Conservation (phyloP, 2,797 vertebrate species). For the Rhynchonycteris naso region DNA sequence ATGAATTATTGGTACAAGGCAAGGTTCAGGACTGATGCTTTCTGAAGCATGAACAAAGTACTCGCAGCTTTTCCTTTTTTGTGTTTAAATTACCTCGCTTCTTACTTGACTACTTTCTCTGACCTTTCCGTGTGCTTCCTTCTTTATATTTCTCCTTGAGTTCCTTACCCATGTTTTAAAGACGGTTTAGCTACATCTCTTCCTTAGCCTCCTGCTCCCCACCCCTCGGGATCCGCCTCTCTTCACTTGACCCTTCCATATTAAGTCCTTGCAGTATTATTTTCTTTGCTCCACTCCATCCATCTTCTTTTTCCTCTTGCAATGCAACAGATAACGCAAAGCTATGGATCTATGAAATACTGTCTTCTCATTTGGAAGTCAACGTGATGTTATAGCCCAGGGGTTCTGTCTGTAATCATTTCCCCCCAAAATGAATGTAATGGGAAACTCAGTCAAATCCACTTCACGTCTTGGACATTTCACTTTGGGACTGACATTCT, state of each 20-base stretch:
- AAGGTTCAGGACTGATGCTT: conserved; percentile 61
- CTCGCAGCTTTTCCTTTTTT: conserved; percentile 59
- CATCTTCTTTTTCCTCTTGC: conserved; percentile 40
- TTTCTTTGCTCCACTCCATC: conserved; percentile 18
- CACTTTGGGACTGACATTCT: not conserved
- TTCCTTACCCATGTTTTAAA: conserved; percentile 70
- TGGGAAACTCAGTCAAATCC: not conserved
- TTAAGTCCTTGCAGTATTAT: not conserved
- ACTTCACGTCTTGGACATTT: not conserved
- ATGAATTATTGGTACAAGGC: conserved; percentile 55
- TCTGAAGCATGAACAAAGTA: conserved; percentile 72
- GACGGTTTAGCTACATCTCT: conserved; percentile 28
- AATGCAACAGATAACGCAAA: not conserved
- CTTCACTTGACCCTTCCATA: conserved; percentile 62
- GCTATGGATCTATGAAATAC: not conserved
- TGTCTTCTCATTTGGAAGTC: conserved; percentile 22
- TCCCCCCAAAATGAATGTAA: not conserved
- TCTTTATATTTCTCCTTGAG: conserved; percentile 73
- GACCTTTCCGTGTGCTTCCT: conserved; percentile 70
- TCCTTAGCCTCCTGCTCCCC: not conserved
- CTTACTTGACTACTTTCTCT: conserved; percentile 79
- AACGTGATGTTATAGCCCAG: not conserved
- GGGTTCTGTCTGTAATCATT: not conserved
- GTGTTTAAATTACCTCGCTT: conserved; percentile 80
- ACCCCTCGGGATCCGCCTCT: not conserved